Percentiles rank a stretch among this genome's conserved stretches.
These are phyloP conservation scores for Lingula anatina DNA, from an alignment of 2,888 invertebrate genomes.

Conservation along the genomic window DNA sequence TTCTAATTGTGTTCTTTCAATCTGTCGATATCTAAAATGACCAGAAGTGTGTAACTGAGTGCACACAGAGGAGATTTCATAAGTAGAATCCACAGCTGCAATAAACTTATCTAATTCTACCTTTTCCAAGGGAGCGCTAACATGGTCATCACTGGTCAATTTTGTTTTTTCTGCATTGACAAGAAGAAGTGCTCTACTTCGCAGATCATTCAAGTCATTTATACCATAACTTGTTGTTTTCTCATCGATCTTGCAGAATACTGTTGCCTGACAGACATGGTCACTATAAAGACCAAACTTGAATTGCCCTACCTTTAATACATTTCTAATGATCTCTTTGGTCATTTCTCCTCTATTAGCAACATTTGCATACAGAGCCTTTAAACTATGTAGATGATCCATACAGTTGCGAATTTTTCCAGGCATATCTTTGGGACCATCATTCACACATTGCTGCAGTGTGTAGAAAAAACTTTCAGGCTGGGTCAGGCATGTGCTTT, in stretches of 20 bases:
- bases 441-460: background rate
- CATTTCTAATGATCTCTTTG: slow-evolving; percentile 16
- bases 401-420: slow-evolving; percentile 15
- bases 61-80: slow-evolving; percentile 9
- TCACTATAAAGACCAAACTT: slow-evolving; percentile 6
- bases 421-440: background rate
- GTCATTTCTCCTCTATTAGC: slow-evolving; percentile 22
- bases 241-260: slow-evolving; percentile 11
- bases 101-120: background rate
- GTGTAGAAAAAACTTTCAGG: too few relatives aligned
- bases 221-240: slow-evolving; percentile 3
- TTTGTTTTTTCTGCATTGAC: slow-evolving; percentile 11
- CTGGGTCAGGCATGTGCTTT: too few relatives aligned
- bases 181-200: slow-evolving; percentile 19
- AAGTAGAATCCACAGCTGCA: slow-evolving; percentile 7
- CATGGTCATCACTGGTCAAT: background rate
- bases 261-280: slow-evolving; percentile 6
- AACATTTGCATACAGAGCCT: slow-evolving; percentile 18
- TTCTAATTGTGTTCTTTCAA: background rate
- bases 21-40: slow-evolving; percentile 9
- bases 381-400: slow-evolving; percentile 16
- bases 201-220: slow-evolving; percentile 13
- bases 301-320: slow-evolving; percentile 14
- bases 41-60: slow-evolving; percentile 10
- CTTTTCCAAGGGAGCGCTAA: background rate